Evolutionary conservation across 2,888 invertebrate species (phyloP), one percentile per base, ranked within the genome.

Genomic region (Phlogophora meticulosa): DNA sequence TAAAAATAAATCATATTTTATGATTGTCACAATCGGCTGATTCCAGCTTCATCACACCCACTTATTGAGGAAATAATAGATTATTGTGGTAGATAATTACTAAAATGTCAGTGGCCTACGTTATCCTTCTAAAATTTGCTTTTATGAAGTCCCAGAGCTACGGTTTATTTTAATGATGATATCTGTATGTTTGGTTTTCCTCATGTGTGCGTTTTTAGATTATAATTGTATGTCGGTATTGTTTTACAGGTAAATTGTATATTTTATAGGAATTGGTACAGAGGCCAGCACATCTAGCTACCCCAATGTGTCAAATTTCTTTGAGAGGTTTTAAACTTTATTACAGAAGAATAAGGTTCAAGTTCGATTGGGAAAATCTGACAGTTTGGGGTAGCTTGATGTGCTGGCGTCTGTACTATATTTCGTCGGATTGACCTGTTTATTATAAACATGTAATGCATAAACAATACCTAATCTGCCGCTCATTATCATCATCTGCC

Each of bases 1-100:
- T 11, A 13, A 20, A 62, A 62, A n/a, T 22, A 22, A 46, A 64
- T 38, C 1, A 15, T 45, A 62, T 38, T 46, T 17, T n/a, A 20
- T 38, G 7, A 7, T 63, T 36, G 7, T 24, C 5, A 11, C 43
- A 7, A 53, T 17, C 17, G 28, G 22, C 52, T 17, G 28, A 7
- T 20, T 20, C 11, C 15, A 7, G n/a, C 20, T 28, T 38, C 1
- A 20, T 38, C n/a, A 11, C 7, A 22, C 15, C n/a, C 17, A 20
- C 7, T n/a, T 32, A 10, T 24, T 43, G 5, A 48, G 15, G 32
- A 40, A 17, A 49, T 2, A 38, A 15, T n/a, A 20, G 15, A 2
- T 11, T 15, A 13, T 62, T 20, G 15, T 61, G 4, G 10, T 42
- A 57, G 20, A 4, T 20, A 60, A 0, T 1, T 7, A 42, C 17